phyloP scores from a whole-genome alignment of 1,140 invertebrate genomes.

The Nasonia vitripennis region DNA sequence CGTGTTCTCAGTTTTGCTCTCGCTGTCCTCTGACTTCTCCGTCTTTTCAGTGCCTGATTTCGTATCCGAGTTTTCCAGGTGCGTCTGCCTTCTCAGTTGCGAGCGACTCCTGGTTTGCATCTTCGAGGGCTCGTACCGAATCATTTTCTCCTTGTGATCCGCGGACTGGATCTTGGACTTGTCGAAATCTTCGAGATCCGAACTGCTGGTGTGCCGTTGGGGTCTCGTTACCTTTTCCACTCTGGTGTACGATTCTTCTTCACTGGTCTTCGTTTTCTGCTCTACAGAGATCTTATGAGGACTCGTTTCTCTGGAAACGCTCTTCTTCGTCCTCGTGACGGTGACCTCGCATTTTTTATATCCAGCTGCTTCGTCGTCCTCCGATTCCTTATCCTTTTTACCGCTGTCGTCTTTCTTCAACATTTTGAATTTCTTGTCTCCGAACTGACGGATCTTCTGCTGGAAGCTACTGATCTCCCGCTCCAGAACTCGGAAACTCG shows the following conservation, averaged over 20 bases:
- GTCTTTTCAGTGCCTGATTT: conserved; percentile 29
- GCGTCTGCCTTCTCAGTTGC: conserved; percentile 56
- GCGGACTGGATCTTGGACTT: conserved; percentile 52
- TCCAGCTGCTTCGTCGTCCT: conserved; percentile 27
- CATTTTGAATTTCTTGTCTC: conserved; percentile 62
- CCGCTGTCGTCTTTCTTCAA: conserved; percentile 43
- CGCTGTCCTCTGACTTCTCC: conserved; percentile 25
- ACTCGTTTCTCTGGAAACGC: conserved; percentile 34
- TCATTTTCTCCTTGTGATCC: conserved; percentile 60
- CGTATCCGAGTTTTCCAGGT: conserved; percentile 49
- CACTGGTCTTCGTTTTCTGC: conserved; percentile 53
- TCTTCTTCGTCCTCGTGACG: conserved; percentile 16
- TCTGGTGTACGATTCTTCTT: conserved; percentile 54
- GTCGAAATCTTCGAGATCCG: conserved; percentile 65
- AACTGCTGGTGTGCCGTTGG: conserved; percentile 65
- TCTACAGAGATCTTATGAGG: conserved; percentile 41
- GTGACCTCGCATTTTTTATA: conserved; percentile 43
- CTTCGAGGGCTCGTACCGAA: conserved; percentile 44
- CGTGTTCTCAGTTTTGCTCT: conserved; percentile 16
- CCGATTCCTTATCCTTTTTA: conserved; percentile 54
- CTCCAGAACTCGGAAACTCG: conserved; percentile 70
- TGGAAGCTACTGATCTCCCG: conserved; percentile 64
- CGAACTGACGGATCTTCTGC: conserved; percentile 64
- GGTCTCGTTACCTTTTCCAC: conserved; percentile 49
- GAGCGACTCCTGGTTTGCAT: conserved; percentile 29